Percentiles rank a stretch among this genome's conserved stretches.
Evolutionary conservation across 2,797 vertebrate genomes (phyloP).

Genomic region (Poeciliopsis paucimaculata): DNA sequence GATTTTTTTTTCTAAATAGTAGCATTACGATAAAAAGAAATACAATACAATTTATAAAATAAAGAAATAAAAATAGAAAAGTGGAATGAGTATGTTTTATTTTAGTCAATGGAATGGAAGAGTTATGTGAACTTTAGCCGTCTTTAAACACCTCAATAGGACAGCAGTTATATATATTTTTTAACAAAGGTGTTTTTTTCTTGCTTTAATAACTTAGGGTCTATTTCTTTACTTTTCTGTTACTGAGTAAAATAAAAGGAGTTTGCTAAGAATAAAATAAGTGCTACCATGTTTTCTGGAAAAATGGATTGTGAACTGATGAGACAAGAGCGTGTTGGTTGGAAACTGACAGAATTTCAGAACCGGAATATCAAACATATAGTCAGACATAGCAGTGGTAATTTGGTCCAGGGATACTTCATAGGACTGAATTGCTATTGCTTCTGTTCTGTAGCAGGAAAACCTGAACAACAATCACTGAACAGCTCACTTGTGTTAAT

Average conservation of each 20-base stretch:
- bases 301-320: background rate
- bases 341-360: background rate
- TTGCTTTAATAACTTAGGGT: background rate
- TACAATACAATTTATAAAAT: no score
- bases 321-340: background rate
- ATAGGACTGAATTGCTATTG: background rate
- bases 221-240: background rate
- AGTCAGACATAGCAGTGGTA: background rate
- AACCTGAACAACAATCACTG: background rate
- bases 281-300: background rate
- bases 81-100: no score
- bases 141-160: constrained; percentile 72
- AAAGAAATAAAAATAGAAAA: no score
- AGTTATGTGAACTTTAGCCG: constrained; percentile 67
- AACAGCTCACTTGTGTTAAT: background rate
- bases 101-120: constrained; percentile 48
- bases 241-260: background rate
- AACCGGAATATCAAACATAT: background rate
- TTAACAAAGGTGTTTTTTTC: background rate
- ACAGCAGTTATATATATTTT: constrained; percentile 25
- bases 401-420: background rate
- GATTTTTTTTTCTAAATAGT: no score
- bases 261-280: background rate
- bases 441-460: background rate
- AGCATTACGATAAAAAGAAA: no score